These are phyloP conservation scores for Egretta garzetta DNA, from an alignment of 2,113 vertebrate genomes.

Conservation along the genomic window DNA sequence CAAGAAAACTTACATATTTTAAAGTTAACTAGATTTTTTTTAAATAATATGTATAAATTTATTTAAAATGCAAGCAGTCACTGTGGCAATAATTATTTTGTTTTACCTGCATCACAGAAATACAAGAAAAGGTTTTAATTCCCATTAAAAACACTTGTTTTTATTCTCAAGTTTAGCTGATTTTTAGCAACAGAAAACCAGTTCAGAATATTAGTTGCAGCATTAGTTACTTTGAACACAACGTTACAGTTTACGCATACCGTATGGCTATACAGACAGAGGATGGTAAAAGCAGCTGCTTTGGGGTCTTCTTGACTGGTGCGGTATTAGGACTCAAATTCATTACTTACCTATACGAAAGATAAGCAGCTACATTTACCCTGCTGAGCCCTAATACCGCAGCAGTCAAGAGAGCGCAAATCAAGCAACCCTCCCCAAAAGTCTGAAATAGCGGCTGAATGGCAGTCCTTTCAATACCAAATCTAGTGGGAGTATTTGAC, in stretches of 20 bases:
- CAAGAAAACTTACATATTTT: conserved; percentile 87
- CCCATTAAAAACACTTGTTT: conserved; percentile 41
- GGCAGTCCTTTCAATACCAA: neutral
- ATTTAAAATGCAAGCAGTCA: conserved; percentile 79
- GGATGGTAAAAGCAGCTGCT: conserved; percentile 25
- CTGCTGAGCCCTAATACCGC: neutral
- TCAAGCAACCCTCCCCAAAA: neutral
- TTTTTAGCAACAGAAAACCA: conserved; percentile 22
- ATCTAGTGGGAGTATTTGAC: conserved; percentile 15
- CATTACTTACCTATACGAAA: neutral
- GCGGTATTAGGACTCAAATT: neutral
- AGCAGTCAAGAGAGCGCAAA: neutral
- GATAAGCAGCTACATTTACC: neutral
- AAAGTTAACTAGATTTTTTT: conserved; percentile 84
- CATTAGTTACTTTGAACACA: conserved; percentile 1
- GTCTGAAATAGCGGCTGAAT: neutral
- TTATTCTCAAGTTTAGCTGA: conserved; percentile 39
- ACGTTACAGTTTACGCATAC: neutral
- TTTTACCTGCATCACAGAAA: conserved; percentile 66
- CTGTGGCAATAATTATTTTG: conserved; percentile 74
- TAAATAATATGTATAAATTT: conserved; percentile 81
- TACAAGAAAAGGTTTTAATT: conserved; percentile 58
- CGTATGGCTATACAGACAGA: neutral
- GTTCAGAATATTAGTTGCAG: neutral
- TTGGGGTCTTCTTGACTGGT: neutral